phyloP scores from a whole-genome alignment of 2,888 invertebrate genomes.

The Bellardia bayeri region DNA sequence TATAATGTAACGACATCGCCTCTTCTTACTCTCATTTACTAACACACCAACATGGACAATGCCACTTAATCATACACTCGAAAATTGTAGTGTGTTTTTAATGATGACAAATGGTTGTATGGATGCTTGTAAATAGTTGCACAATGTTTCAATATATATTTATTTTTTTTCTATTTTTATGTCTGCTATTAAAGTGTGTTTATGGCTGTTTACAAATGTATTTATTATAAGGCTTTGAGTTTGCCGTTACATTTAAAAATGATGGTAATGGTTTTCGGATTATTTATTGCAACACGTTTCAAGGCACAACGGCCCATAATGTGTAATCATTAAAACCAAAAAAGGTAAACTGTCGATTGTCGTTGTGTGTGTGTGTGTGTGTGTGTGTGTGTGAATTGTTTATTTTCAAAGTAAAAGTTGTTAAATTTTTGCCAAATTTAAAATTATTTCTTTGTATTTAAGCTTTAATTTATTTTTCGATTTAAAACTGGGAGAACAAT shows the following conservation, averaged over 20 bases:
- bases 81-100: constrained; percentile 32
- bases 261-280: constrained; percentile 27
- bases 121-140: constrained; percentile 2
- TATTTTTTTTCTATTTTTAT: neutral
- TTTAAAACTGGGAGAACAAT: neutral
- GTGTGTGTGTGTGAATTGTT: neutral
- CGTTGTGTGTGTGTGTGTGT: constrained; percentile 15
- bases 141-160: neutral
- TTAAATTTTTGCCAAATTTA: neutral
- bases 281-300: constrained; percentile 35
- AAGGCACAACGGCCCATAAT: constrained; percentile 48
- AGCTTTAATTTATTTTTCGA: neutral
- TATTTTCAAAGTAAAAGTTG: constrained; percentile 1
- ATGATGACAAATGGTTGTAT: constrained; percentile 28
- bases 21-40: constrained; percentile 17
- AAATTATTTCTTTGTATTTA: neutral
- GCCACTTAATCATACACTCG: constrained; percentile 43
- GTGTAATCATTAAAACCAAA: constrained; percentile 24
- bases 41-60: neutral
- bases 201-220: constrained; percentile 11
- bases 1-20: constrained; percentile 65
- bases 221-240: neutral
- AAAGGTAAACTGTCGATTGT: constrained; percentile 32
- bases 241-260: neutral
- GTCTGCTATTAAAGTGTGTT: neutral